Base-by-base conservation (phyloP, 2,113 vertebrate species). In the Ginglymostoma cirratum region DNA sequence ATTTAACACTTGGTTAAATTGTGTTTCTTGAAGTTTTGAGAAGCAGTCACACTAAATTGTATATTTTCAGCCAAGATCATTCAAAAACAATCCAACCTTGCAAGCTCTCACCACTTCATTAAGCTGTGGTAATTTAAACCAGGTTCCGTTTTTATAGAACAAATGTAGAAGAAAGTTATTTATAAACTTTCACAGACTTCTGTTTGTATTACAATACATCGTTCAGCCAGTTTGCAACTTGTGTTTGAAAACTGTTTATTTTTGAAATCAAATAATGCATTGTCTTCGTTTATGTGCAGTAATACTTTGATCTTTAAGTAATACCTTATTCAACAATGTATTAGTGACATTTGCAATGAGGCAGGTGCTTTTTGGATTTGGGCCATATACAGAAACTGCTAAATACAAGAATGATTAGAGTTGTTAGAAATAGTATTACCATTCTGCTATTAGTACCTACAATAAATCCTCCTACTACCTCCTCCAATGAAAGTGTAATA, bases 61-160 rank as follows among this genome's bases (percentile, higher is more conserved):
- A 55, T 94, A 94, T 34, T 94, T 69, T 70, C n/a, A 69, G 6
- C 19, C 19, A 69, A 45, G 34, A 66, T 15, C 65, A 14, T 87
- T 67, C 69, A n/a, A 95, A 95, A 27, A 27, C 42, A 27, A 0
- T 19, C 55, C 27, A 42, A 17, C 65, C 65, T 94, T 70, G 3
- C 94, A 72, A 95, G 34, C 45, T 95, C 21, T 48, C 27, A 52
- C 24, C 55, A 95, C 23, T 30, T 72, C 19, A 52, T 95, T 95
- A 52, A 90, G 48, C 45, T 12, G 0, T 69, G 69, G 27, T 95
- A 95, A 95, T 72, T 48, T 72, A 94, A 94, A 42, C 38, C 38
- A 69, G n/a, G 6, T 66, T 67, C 92, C 30, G 67, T 94, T 94
- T 72, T 95, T 95, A 95, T 95, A 45, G 94, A 72, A 2, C 42